A percentile compares a stretch with the other conserved stretches of the same genome.
phyloP scores from a whole-genome alignment of 2,797 vertebrate species.

The Ptychadena robeensis region DNA sequence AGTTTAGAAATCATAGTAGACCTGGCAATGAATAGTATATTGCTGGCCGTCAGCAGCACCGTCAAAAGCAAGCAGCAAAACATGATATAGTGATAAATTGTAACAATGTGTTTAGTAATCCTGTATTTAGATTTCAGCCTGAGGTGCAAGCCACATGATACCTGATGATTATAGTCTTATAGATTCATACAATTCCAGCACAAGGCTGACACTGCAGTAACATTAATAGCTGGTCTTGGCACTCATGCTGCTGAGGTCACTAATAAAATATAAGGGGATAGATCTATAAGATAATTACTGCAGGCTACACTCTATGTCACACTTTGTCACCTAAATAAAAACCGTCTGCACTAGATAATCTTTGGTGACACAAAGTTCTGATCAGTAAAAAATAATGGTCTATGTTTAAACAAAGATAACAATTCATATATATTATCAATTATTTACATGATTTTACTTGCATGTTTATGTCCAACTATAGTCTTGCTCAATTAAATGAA shows the following conservation, averaged over 20 bases:
- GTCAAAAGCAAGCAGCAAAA: background rate
- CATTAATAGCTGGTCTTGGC: background rate
- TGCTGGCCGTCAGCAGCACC: background rate
- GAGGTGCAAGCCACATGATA: background rate
- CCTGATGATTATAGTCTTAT: background rate
- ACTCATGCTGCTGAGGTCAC: slow-evolving; percentile 6
- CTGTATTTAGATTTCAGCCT: background rate
- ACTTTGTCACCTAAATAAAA: background rate
- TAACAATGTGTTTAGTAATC: background rate
- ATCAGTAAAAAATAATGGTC: too few relatives aligned
- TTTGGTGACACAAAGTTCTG: too few relatives aligned
- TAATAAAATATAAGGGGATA: background rate
- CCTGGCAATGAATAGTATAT: background rate
- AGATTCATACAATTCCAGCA: background rate
- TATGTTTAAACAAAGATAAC: too few relatives aligned
- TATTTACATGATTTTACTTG: too few relatives aligned
- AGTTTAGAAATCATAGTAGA: background rate
- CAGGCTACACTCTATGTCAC: background rate
- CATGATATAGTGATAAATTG: background rate
- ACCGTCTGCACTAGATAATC: too few relatives aligned
- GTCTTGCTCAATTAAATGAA: too few relatives aligned
- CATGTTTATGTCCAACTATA: too few relatives aligned
- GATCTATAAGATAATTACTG: background rate
- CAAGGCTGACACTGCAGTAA: background rate
- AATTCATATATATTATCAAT: too few relatives aligned